These are phyloP conservation scores for Oriolus oriolus DNA, from an alignment of 2,113 vertebrate species.

Conservation along the genomic window DNA sequence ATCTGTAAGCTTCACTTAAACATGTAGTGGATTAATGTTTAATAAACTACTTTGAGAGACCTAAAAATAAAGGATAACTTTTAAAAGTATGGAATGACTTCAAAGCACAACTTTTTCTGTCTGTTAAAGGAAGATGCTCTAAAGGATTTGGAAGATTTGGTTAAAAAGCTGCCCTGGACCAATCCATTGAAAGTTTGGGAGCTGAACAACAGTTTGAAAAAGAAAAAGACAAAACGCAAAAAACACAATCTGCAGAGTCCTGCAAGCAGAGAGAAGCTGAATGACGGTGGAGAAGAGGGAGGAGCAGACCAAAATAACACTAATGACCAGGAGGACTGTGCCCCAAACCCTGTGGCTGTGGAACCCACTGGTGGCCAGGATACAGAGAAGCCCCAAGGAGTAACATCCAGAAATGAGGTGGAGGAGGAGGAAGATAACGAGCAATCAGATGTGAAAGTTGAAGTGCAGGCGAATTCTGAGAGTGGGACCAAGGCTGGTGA, in stretches of 20 bases:
- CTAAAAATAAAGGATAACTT: neutral
- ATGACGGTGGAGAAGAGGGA: neutral
- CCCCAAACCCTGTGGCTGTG: neutral
- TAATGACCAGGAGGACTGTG: neutral
- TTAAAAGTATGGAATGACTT: neutral
- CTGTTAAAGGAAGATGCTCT: slow-evolving; percentile 85
- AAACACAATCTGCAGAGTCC: slow-evolving; percentile 46
- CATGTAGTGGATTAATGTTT: too few relatives aligned
- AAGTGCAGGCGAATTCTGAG: neutral
- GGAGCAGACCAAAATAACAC: neutral
- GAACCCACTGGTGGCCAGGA: slow-evolving; percentile 10
- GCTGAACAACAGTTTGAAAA: slow-evolving; percentile 86
- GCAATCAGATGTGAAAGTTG: neutral
- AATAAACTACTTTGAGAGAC: neutral
- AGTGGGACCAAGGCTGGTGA: neutral
- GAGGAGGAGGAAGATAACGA: slow-evolving; percentile 1
- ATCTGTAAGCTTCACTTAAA: neutral
- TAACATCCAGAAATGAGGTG: neutral
- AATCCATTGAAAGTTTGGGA: slow-evolving; percentile 88
- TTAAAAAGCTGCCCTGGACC: slow-evolving; percentile 84
- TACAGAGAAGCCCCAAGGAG: neutral
- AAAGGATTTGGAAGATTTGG: slow-evolving; percentile 84
- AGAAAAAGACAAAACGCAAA: slow-evolving; percentile 83
- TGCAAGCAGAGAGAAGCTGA: slow-evolving; percentile 43
- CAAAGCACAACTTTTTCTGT: neutral